Percentiles rank a stretch among this genome's conserved stretches.
These are phyloP conservation scores for Poicephalus meyeri DNA, from an alignment of 2,113 vertebrate species.

Conservation along the genomic window DNA sequence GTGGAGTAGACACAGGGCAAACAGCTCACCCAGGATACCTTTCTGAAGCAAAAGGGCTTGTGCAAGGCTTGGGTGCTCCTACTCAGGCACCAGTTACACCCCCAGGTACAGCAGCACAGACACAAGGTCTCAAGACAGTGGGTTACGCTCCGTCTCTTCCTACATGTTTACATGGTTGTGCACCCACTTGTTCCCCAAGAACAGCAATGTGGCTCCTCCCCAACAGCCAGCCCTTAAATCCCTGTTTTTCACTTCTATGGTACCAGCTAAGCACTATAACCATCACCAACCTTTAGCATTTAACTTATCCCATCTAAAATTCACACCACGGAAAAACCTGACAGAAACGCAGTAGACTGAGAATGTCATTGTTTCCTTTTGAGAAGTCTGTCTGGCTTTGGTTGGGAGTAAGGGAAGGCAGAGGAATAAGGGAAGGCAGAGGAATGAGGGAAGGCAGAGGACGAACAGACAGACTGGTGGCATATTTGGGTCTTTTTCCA, in stretches of 20 bases:
- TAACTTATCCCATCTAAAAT: neutral
- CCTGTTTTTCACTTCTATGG: neutral
- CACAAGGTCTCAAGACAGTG: fast-evolving
- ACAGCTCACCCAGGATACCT: neutral
- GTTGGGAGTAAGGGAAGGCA: neutral
- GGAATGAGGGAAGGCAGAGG: neutral
- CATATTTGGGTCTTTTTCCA: neutral
- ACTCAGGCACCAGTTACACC: neutral
- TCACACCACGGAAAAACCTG: neutral
- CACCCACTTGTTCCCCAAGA: neutral
- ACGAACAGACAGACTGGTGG: neutral
- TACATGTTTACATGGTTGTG: neutral
- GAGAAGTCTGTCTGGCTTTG: neutral
- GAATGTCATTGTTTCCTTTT: neutral
- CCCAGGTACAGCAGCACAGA: neutral
- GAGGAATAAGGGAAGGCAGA: neutral
- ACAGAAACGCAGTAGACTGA: neutral
- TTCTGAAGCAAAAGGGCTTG: neutral
- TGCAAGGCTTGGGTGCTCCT: neutral
- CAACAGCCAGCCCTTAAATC: neutral
- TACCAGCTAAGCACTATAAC: neutral
- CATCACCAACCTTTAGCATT: neutral
- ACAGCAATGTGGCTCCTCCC: neutral
- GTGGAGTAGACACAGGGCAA: neutral
- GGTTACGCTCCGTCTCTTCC: neutral